Evolutionary conservation across 2,888 invertebrate genomes (phyloP).

Genomic region (Leptura quadrifasciata): DNA sequence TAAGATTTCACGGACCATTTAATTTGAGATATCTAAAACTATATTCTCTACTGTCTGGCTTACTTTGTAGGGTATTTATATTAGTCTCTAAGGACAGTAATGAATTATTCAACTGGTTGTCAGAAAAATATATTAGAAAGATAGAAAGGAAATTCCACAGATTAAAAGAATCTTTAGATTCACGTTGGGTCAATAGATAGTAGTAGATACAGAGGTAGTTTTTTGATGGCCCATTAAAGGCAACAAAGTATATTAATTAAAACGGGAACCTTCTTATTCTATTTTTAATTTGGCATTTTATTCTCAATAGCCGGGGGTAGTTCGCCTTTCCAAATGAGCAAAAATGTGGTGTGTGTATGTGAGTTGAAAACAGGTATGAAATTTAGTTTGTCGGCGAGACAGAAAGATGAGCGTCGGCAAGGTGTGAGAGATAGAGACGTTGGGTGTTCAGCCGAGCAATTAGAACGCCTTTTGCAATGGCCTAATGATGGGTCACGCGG

Average conservation of each 20-base stretch:
- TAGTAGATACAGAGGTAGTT: neutral
- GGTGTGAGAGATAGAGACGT: constrained; percentile 72
- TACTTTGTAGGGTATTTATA: too few relatives aligned
- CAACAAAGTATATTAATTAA: constrained; percentile 23
- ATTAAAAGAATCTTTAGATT: neutral
- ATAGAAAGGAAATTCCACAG: neutral
- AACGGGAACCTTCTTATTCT: constrained; percentile 7
- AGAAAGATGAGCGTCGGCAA: constrained; percentile 59
- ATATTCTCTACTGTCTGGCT: too few relatives aligned
- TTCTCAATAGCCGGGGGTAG: constrained; percentile 23
- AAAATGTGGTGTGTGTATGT: constrained; percentile 40
- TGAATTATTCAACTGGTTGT: neutral
- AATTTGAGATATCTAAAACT: too few relatives aligned
- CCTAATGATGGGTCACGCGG: constrained; percentile 74
- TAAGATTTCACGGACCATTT: too few relatives aligned
- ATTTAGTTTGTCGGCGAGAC: constrained; percentile 54
- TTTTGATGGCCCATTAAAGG: constrained; percentile 4
- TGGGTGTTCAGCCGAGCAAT: constrained; percentile 72
- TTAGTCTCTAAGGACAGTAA: neutral
- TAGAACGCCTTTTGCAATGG: constrained; percentile 75
- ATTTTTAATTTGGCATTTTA: constrained; percentile 13
- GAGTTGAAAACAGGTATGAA: constrained; percentile 55
- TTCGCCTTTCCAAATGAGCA: constrained; percentile 20
- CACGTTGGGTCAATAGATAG: neutral
- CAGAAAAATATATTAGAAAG: neutral